These are phyloP conservation scores for Macrostomum lignano DNA, from an alignment of 1,140 invertebrate genomes.

Conservation along the genomic window DNA sequence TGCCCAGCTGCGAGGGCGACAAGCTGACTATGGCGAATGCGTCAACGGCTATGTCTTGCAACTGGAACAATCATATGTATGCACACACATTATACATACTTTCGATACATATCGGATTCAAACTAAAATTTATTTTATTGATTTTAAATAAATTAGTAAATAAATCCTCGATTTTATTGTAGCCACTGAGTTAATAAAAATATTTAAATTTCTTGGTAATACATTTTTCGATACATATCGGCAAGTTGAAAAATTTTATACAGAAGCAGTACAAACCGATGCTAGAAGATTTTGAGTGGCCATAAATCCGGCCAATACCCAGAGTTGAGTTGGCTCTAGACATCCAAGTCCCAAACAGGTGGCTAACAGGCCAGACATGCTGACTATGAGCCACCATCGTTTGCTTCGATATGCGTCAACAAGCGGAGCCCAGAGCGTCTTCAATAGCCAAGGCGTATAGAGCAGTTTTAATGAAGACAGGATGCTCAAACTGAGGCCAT, in stretches of 20 bases:
- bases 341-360: slow-evolving; percentile 15
- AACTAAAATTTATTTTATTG: slow-evolving; percentile 25
- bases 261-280: slow-evolving; percentile 16
- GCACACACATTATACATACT: no score
- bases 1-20: slow-evolving; percentile 16
- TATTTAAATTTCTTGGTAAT: no score
- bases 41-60: slow-evolving; percentile 28
- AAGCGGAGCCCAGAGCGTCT: slow-evolving; percentile 27
- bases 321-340: no score
- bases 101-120: no score
- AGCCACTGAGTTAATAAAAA: slow-evolving; percentile 13
- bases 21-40: slow-evolving; percentile 24
- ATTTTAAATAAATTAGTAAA: slow-evolving; percentile 17
- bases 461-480: slow-evolving; percentile 25
- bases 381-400: slow-evolving; percentile 21
- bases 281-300: slow-evolving; percentile 11
- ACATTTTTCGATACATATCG: no score
- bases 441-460: slow-evolving; percentile 26
- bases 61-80: no score
- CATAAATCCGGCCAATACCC: no score
- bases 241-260: slow-evolving; percentile 24
- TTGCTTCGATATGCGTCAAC: slow-evolving; percentile 25
- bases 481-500: slow-evolving; percentile 24
- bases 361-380: slow-evolving; percentile 15
- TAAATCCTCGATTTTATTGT: slow-evolving; percentile 11